Percentiles rank a stretch among this genome's conserved stretches.
Evolutionary conservation across 2,888 invertebrate genomes (phyloP).

Genomic region (Ctenicera cuprea): DNA sequence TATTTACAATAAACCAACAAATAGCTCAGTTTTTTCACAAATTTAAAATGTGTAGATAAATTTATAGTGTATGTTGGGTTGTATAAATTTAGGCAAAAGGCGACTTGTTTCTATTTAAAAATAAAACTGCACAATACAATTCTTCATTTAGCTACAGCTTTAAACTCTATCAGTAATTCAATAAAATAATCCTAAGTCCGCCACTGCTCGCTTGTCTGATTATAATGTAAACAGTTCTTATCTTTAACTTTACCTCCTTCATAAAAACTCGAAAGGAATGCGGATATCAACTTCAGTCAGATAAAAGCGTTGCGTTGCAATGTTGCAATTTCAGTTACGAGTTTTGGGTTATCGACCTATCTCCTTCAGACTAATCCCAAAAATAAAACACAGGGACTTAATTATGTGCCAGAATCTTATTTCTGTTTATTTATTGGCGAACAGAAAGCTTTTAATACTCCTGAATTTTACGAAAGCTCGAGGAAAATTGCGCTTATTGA

Average conservation of each 20-base stretch:
- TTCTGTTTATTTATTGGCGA: neutral
- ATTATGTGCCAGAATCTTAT: slow-evolving; percentile 11
- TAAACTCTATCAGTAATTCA: too few relatives aligned
- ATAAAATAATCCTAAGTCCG: neutral
- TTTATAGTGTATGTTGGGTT: too few relatives aligned
- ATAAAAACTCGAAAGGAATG: slow-evolving; percentile 12
- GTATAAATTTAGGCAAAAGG: too few relatives aligned
- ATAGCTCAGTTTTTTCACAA: too few relatives aligned
- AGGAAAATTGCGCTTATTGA: neutral
- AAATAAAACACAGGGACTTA: slow-evolving; percentile 22
- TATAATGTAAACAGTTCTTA: slow-evolving; percentile 8
- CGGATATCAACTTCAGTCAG: slow-evolving; percentile 10
- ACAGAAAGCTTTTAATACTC: neutral
- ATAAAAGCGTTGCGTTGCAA: neutral
- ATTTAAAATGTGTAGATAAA: too few relatives aligned
- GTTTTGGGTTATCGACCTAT: slow-evolving; percentile 21
- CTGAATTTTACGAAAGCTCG: neutral
- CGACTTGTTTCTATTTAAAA: too few relatives aligned
- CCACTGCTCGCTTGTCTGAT: neutral
- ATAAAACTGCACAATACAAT: too few relatives aligned
- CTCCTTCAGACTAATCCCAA: slow-evolving; percentile 8
- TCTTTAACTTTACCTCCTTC: slow-evolving; percentile 21
- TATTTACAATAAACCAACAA: too few relatives aligned
- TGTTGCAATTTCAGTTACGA: slow-evolving; percentile 14
- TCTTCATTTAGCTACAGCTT: too few relatives aligned